Base-by-base conservation (phyloP, 2,888 invertebrate species). In the Melanotus villosus region DNA sequence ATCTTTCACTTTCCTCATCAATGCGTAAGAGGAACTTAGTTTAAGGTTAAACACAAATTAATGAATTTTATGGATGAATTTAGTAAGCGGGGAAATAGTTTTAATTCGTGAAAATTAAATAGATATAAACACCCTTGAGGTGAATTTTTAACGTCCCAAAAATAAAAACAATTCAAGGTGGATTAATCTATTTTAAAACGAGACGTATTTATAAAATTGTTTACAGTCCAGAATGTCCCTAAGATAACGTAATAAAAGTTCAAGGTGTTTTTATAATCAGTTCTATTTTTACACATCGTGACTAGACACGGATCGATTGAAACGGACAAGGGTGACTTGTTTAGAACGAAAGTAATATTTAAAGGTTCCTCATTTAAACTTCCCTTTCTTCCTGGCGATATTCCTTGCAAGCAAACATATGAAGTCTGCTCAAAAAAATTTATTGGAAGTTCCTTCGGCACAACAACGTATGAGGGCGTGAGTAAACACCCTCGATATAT, bases 241-340 rank as follows among this genome's bases (percentile, higher is more conserved):
- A 58, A 41, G 43, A 50, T 32, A 52, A 38, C 32, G 10, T 9
- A 5, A 50, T 41, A n/a, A 63, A 68, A 68, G 68, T 68, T 68
- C 68, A 68, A 68, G 68, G 59, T 14, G 34, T 54, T 36, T n/a
- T 30, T 38, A 57, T 58, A 64, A 68, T 36, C 41, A 64, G 30
- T 23, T 63, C 57, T 68, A 68, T 68, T 68, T 58, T 64, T 64
- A 58, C 30, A 14, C 36, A n/a, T n/a, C 57, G 34, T 38, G 34
- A 36, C 56, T 47, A 34, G 30, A 57, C 47, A 30, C 38, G 34
- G 32, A 68, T 68, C 57, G 38, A 65, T 65, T 19, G 12, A 36
- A 56, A 19, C 41, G 32, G 36, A 26, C 41, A 12, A 12, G 16
- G 54, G 41, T 38, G 23, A 57, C 36, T 38, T 57, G n/a, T 10